Conservation (phyloP, 2,888 invertebrate species). For the Morpho achilles region DNA sequence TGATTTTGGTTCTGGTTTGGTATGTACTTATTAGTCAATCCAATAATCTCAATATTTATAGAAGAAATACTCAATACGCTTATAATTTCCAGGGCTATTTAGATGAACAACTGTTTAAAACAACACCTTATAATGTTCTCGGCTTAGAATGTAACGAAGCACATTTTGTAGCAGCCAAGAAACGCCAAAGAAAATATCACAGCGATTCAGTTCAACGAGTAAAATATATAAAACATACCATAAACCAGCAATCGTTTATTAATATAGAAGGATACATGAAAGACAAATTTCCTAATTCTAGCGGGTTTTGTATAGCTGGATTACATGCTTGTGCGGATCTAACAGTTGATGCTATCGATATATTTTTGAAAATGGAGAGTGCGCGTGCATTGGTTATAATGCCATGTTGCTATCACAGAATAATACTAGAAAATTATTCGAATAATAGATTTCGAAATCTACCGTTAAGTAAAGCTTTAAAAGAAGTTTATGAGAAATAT, state of each 20-base stretch:
- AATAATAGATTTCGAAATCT: slow-evolving; percentile 78
- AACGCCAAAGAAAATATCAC: slow-evolving; percentile 77
- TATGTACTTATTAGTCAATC: slow-evolving; percentile 48
- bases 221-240: slow-evolving; percentile 78
- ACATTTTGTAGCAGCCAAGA: slow-evolving; percentile 77
- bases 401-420: slow-evolving; percentile 90
- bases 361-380: slow-evolving; percentile 79
- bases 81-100: slow-evolving; percentile 82
- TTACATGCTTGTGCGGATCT: slow-evolving; percentile 90
- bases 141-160: slow-evolving; percentile 82
- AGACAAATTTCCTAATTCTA: slow-evolving; percentile 51
- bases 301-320: slow-evolving; percentile 71
- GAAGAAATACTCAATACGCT: background rate
- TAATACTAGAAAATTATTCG: slow-evolving; percentile 44
- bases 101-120: slow-evolving; percentile 81
- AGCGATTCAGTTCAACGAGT: slow-evolving; percentile 71
- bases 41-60: no score
- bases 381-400: slow-evolving; percentile 81
- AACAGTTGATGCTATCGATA: slow-evolving; percentile 81
- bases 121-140: slow-evolving; percentile 79
- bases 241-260: slow-evolving; percentile 70
- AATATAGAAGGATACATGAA: slow-evolving; percentile 59
- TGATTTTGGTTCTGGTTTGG: slow-evolving; percentile 87
- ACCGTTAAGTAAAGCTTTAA: slow-evolving; percentile 80
- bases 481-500: slow-evolving; percentile 43